Conservation (phyloP, 2,113 vertebrate species). For the Solenodon paradoxus region DNA sequence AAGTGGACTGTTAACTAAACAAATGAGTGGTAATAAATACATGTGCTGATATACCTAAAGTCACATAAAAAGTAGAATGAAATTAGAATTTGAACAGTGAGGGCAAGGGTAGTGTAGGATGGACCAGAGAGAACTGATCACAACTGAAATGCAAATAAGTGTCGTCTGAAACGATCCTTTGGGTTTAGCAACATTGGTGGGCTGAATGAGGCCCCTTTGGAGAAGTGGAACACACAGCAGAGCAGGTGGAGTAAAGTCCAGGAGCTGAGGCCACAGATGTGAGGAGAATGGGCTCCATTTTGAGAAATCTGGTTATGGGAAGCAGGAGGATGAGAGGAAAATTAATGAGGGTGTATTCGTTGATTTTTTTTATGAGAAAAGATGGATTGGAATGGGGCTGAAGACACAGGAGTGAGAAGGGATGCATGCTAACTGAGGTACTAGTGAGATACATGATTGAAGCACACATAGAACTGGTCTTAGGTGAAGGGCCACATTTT, state of each 20-base stretch:
- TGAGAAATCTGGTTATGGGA: neutral
- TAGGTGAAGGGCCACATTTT: neutral
- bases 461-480: neutral
- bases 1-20: too few species aligned
- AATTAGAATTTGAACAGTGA: neutral
- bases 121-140: neutral
- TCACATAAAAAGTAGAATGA: too few species aligned
- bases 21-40: too few species aligned
- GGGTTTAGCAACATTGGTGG: neutral
- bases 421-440: neutral
- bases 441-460: neutral
- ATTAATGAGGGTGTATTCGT: neutral
- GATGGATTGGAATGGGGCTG: neutral
- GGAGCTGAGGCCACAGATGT: neutral
- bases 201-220: neutral
- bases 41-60: too few species aligned
- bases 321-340: neutral
- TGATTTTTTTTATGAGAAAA: neutral
- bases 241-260: neutral
- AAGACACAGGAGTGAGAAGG: neutral
- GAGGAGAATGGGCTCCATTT: neutral
- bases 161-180: neutral
- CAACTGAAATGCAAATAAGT: neutral
- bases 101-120: neutral
- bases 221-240: neutral